Evolutionary conservation across 2,888 invertebrate genomes (phyloP).

Genomic region (Cosmia trapezina): DNA sequence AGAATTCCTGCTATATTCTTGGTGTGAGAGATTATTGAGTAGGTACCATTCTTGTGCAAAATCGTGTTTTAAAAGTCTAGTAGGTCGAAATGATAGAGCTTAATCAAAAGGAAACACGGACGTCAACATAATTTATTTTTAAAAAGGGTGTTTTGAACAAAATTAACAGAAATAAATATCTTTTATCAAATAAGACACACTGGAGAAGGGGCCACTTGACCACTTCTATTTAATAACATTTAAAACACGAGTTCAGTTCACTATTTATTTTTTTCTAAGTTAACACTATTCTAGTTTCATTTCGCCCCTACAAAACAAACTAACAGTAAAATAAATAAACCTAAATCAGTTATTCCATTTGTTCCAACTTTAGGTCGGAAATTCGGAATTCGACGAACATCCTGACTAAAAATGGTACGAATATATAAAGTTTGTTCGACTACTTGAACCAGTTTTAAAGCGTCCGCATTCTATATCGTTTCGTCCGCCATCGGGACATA

Average conservation of each 20-base stretch:
- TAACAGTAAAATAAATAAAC: neutral
- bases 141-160: too few species aligned
- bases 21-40: constrained; percentile 10
- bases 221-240: neutral
- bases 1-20: constrained; percentile 5
- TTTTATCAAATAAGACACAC: neutral
- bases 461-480: constrained; percentile 26
- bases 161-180: too few species aligned
- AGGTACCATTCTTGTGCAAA: neutral
- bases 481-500: constrained; percentile 24
- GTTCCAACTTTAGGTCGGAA: constrained; percentile 10
- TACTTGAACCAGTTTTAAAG: constrained; percentile 39
- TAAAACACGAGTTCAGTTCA: neutral
- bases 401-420: constrained; percentile 19
- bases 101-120: neutral
- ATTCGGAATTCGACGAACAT: constrained; percentile 15
- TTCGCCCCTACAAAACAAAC: neutral
- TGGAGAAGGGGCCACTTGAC: neutral
- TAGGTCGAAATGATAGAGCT: neutral
- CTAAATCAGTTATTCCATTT: constrained; percentile 16
- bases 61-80: constrained; percentile 4
- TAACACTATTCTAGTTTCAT: neutral
- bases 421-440: constrained; percentile 30
- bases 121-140: too few species aligned
- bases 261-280: neutral